Evolutionary conservation across 2,797 vertebrate genomes (phyloP).

Genomic region (Hippopotamyrus pictus): DNA sequence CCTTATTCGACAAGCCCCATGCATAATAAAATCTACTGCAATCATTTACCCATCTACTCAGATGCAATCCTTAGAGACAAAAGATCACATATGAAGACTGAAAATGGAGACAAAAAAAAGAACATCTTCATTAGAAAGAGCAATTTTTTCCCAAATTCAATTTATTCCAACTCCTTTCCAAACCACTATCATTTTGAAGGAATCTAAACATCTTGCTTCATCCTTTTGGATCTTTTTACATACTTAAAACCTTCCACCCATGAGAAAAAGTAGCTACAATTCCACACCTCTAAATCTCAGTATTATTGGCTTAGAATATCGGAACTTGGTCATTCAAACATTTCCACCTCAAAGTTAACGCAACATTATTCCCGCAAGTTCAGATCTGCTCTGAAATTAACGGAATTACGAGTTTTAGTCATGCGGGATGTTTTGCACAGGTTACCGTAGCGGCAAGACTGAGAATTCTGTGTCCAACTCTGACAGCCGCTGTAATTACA

Average conservation of each 20-base stretch:
- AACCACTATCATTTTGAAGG: background rate
- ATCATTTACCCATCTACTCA: slow-evolving; percentile 41
- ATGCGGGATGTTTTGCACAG: background rate
- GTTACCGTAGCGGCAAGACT: background rate
- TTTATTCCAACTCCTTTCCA: background rate
- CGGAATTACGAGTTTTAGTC: background rate
- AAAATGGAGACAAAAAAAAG: slow-evolving; percentile 48
- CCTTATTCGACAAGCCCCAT: slow-evolving; percentile 42
- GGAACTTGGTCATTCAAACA: background rate
- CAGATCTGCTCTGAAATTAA: background rate
- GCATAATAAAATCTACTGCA: slow-evolving; percentile 38
- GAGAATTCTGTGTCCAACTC: background rate
- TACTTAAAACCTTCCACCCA: slow-evolving; percentile 1
- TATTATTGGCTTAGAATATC: slow-evolving; percentile 11
- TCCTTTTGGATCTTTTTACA: background rate
- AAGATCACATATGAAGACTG: slow-evolving; percentile 35
- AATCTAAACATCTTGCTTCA: background rate
- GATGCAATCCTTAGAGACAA: slow-evolving; percentile 37
- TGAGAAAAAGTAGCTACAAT: background rate
- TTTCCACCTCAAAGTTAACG: background rate
- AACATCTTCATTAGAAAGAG: slow-evolving; percentile 21
- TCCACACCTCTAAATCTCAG: background rate
- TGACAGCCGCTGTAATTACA: background rate
- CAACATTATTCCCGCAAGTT: background rate
- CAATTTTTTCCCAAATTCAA: background rate